These are phyloP conservation scores for Melieria crassipennis DNA, from an alignment of 2,888 invertebrate species.

Conservation along the genomic window DNA sequence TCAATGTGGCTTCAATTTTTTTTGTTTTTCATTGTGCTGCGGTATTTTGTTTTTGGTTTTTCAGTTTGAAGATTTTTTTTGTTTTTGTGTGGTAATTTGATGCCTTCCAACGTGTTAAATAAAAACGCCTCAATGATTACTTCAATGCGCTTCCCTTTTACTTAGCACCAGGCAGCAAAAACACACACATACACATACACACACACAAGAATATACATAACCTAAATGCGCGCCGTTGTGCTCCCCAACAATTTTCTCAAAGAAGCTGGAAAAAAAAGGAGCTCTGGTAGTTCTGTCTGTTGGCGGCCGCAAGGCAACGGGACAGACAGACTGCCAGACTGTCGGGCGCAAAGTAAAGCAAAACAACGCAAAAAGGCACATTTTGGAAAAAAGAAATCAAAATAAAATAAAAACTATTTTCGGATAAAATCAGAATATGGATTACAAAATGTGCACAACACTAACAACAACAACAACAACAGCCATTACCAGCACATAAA, in stretches of 20 bases:
- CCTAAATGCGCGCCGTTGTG: conserved; percentile 16
- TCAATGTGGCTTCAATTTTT: background rate
- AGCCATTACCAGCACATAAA: conserved; percentile 3
- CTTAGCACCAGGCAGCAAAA: conserved; percentile 43
- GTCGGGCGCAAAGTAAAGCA: background rate
- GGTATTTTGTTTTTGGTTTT: conserved; percentile 27
- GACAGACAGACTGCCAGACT: background rate
- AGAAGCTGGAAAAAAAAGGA: background rate
- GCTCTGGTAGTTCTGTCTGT: conserved; percentile 22
- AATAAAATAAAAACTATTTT: conserved; percentile 33
- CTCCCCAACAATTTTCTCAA: conserved; percentile 12
- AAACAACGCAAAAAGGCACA: background rate
- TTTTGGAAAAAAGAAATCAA: conserved; percentile 7
- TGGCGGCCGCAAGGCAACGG: background rate
- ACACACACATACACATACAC: conserved; percentile 29
- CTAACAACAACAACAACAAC: conserved; percentile 29
- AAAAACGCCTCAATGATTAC: conserved; percentile 57
- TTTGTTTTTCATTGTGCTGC: background rate
- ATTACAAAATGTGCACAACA: conserved; percentile 48
- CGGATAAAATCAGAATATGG: conserved; percentile 55
- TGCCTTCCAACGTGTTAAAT: conserved; percentile 56
- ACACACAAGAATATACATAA: conserved; percentile 11
- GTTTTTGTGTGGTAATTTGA: conserved; percentile 54
- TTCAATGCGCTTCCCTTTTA: conserved; percentile 54
- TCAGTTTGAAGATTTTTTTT: conserved; percentile 32